A percentile compares a stretch with the other conserved stretches of the same genome.
These are phyloP conservation scores for Sialis lutaria DNA, from an alignment of 2,888 invertebrate genomes.

Conservation along the genomic window DNA sequence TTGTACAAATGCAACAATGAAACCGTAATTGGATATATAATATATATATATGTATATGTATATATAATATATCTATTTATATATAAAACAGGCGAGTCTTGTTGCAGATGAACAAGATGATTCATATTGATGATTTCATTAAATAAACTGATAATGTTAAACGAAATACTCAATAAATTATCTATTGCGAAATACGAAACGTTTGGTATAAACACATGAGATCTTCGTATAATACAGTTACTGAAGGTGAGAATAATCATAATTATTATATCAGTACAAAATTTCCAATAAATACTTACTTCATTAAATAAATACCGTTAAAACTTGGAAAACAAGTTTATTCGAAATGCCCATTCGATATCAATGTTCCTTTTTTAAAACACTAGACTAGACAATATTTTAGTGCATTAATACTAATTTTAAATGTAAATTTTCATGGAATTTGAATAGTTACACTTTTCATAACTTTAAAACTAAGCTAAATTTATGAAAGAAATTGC, in stretches of 20 bases:
- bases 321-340: not conserved
- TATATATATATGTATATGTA: too few species aligned
- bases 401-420: slow-evolving; percentile 3
- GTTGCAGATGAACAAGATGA: not conserved
- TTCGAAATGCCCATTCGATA: slow-evolving; percentile 6
- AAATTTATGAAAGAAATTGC: slow-evolving; percentile 1
- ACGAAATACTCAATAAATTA: not conserved
- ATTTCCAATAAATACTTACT: slow-evolving; percentile 2
- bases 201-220: slow-evolving; percentile 10
- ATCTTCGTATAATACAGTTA: slow-evolving; percentile 9
- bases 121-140: not conserved
- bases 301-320: slow-evolving; percentile 3
- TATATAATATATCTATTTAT: too few species aligned
- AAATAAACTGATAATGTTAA: not conserved
- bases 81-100: not conserved
- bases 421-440: slow-evolving; percentile 4
- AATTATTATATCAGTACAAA: not conserved
- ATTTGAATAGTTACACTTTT: slow-evolving; percentile 3
- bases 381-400: slow-evolving; percentile 7
- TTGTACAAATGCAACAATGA: not conserved
- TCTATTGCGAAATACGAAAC: slow-evolving; percentile 2
- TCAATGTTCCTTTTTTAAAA: slow-evolving; percentile 4
- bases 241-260: not conserved
- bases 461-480: slow-evolving; percentile 4
- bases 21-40: not conserved